These are phyloP conservation scores for Patagioenas fasciata DNA, from an alignment of 2,113 vertebrate genomes.

Conservation along the genomic window DNA sequence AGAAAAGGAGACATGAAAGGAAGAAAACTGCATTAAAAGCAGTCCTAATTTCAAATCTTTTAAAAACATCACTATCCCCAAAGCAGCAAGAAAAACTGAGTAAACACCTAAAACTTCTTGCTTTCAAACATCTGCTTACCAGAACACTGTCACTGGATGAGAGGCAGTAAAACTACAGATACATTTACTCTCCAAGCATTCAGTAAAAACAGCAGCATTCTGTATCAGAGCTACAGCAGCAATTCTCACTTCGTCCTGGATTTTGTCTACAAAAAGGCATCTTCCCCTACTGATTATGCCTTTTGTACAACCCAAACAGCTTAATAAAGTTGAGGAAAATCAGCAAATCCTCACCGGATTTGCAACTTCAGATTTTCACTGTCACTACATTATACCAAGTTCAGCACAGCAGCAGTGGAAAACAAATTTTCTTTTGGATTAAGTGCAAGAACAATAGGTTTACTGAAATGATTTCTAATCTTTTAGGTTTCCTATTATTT, in stretches of 20 bases:
- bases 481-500: constrained; percentile 4
- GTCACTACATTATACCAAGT: background rate
- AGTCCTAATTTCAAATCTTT: background rate
- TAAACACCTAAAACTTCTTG: background rate
- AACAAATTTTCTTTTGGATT: background rate
- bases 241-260: background rate
- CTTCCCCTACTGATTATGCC: background rate
- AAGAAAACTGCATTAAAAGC: background rate
- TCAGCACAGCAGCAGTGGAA: background rate
- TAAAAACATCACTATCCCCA: background rate
- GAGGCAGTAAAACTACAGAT: background rate
- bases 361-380: background rate
- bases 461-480: background rate
- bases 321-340: background rate
- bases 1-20: background rate
- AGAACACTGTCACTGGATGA: background rate
- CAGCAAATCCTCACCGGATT: background rate
- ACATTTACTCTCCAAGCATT: background rate
- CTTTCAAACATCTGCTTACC: background rate
- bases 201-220: background rate
- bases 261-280: background rate
- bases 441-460: constrained; percentile 1
- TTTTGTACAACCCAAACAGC: background rate
- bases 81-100: background rate
- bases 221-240: background rate